A percentile compares a stretch with the other conserved stretches of the same genome.
These are phyloP conservation scores for Datnioides undecimradiatus DNA, from an alignment of 2,113 vertebrate species.

Conservation along the genomic window DNA sequence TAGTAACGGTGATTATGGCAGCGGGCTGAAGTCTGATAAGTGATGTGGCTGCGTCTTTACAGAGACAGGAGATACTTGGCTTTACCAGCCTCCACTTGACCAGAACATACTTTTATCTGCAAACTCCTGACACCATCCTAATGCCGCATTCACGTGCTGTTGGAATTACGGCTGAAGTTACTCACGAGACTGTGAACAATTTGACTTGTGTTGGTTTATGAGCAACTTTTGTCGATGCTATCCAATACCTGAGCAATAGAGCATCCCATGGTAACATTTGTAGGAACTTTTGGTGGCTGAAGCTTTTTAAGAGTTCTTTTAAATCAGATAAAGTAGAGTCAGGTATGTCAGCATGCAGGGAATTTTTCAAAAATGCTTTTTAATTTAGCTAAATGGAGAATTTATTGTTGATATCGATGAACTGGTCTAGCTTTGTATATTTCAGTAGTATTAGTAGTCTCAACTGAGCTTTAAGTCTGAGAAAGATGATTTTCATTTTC, in stretches of 20 bases:
- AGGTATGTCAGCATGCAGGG: too few relatives aligned
- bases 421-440: too few relatives aligned
- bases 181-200: neutral
- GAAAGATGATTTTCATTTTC: neutral
- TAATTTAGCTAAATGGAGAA: neutral
- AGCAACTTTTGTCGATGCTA: neutral
- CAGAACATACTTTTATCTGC: conserved; percentile 34
- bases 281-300: too few relatives aligned
- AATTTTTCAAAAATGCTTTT: too few relatives aligned
- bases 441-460: too few relatives aligned
- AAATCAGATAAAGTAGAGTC: too few relatives aligned
- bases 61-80: conserved; percentile 25
- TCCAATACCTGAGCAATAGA: neutral
- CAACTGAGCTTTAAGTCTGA: neutral
- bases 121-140: neutral
- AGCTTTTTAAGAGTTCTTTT: too few relatives aligned
- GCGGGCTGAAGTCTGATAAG: conserved; percentile 34
- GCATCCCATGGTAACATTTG: neutral
- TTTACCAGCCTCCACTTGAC: conserved; percentile 39
- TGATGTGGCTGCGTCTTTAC: neutral
- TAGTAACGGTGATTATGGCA: neutral
- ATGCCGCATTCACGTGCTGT: conserved; percentile 11
- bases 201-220: neutral
- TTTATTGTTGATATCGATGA: too few relatives aligned
- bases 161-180: neutral